These are phyloP conservation scores for Malacoctenus gilli DNA, from an alignment of 2,797 vertebrate species.

Conservation along the genomic window DNA sequence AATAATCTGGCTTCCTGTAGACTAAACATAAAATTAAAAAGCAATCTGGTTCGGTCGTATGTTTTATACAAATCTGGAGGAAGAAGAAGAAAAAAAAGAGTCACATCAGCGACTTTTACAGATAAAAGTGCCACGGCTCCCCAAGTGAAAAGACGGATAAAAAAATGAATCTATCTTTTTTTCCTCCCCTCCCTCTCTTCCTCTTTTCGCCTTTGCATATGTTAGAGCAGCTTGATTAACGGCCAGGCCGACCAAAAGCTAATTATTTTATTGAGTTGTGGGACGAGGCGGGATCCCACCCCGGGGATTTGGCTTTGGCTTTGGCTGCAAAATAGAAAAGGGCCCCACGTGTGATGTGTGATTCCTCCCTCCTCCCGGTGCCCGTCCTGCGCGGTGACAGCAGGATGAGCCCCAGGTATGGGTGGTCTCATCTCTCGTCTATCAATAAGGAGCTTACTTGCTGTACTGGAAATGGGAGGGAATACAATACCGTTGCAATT, in stretches of 20 bases:
- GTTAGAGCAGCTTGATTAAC: constrained; percentile 84
- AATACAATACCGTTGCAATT: constrained; percentile 84
- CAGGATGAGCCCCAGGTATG: constrained; percentile 84
- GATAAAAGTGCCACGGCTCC: constrained; percentile 76
- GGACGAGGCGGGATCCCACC: constrained; percentile 80
- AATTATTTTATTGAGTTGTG: constrained; percentile 87
- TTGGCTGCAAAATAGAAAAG: constrained; percentile 76
- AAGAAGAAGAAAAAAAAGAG: constrained; percentile 51
- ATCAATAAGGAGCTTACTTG: constrained; percentile 86
- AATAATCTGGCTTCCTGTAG: constrained; percentile 84
- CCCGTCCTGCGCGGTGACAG: constrained; percentile 71
- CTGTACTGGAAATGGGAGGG: constrained; percentile 81
- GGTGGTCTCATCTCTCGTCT: constrained; percentile 85
- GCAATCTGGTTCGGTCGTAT: constrained; percentile 76
- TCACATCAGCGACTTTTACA: constrained; percentile 81
- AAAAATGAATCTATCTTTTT: constrained; percentile 71
- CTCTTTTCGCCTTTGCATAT: constrained; percentile 76
- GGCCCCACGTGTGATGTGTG: constrained; percentile 68
- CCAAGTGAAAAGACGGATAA: constrained; percentile 74
- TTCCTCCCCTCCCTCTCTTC: constrained; percentile 31
- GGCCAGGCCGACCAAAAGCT: constrained; percentile 77
- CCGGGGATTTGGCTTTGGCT: constrained; percentile 81
- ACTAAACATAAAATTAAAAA: constrained; percentile 88
- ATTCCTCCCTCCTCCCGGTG: constrained; percentile 69
- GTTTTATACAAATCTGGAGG: constrained; percentile 74